Evolutionary conservation across 2,888 invertebrate species (phyloP), one percentile per base, ranked within the genome.

Genomic region (Hesperia comma): DNA sequence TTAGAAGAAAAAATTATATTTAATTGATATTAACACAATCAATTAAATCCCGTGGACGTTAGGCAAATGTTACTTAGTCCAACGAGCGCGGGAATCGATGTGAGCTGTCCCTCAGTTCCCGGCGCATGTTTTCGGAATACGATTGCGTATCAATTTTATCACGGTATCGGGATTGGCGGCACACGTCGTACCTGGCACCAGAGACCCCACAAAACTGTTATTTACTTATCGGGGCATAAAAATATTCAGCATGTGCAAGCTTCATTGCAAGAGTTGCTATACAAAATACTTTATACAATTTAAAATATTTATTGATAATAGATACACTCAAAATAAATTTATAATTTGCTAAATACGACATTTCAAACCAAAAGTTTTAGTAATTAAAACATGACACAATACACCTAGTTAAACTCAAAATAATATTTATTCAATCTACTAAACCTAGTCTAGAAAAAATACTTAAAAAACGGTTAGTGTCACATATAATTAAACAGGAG

Each of bases 171-270:
- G 74, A 74, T 74, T 77, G 81, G 82, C 83, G 86, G 88, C 85
- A 79, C 79, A 82, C 10, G n/a, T 55, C 61, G 86, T 80, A 81
- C 85, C 90, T 84, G 92, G 89, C 73, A 92, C 92, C 82, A 79
- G 80, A 77, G 80, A 81, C 80, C 80, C 58, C 64, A 58, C 12
- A 32, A 53, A 17, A 62, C 17, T 32, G 19, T 32, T 21, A 55
- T 40, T 53, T 53, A 53, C 26, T 53, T 61, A 53, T 40, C 43
- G 51, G 10, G 40, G 2, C 53, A 26, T 5, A 2, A 15, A 55
- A 21, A 14, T 40, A 56, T 40, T 17, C 26, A 26, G 26, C 10
- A 37, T 10, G 37, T 37, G 12, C 7, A 8, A 7, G 15, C n/a
- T 10, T 8, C 10, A 5, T 26, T 33, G 8, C n/a, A 33, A 37